Base-by-base conservation (phyloP, 2,888 invertebrate species). In the Teleogryllus oceanicus region DNA sequence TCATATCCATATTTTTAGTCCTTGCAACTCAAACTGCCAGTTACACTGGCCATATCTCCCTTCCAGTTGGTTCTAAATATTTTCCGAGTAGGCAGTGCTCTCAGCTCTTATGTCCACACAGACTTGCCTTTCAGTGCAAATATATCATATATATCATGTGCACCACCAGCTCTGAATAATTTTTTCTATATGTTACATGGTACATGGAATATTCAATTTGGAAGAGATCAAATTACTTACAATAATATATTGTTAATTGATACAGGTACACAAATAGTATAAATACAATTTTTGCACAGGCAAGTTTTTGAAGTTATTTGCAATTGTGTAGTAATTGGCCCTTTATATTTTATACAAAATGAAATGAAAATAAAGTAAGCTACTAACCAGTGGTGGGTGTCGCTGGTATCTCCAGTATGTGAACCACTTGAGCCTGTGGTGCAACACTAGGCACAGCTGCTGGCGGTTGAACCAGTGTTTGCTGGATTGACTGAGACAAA, bases 391-490 rank as follows among this genome's bases (percentile, higher is more conserved):
- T 74, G 16, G 80, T 24, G 24, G 78, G 18, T 49, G 77, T n/a
- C 2, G 80, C 74, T 11, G 80, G 80, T 21, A 80, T 20, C 20
- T 78, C 77, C 74, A 80, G 74, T 11, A 80, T 79, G 62, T 79
- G 80, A 20, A 80, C 77, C 10, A 80, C 37, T 20, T 80, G 77
- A 5, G 37, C 37, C 37, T 37, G 37, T 37, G 37, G 37, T 37
- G 37, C 37, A 37, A 37, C 37, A 37, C 37, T 87, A 81, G 87
- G 87, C 3, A 87, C 82, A 78, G 87, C 85, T n/a, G 87, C 87
- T 49, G 87, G 87, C 78, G 87, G 83, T 83, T 87, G 83, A 76
- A 87, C 84, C 12, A 86, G 86, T 76, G 86, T 87, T n/a, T 86
- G 83, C 2, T 85, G 85, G 82, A 86, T 83, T 24, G 49, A 37